These are phyloP conservation scores for Drosophila ogumai DNA, from an alignment of 1,140 invertebrate species.

Conservation along the genomic window DNA sequence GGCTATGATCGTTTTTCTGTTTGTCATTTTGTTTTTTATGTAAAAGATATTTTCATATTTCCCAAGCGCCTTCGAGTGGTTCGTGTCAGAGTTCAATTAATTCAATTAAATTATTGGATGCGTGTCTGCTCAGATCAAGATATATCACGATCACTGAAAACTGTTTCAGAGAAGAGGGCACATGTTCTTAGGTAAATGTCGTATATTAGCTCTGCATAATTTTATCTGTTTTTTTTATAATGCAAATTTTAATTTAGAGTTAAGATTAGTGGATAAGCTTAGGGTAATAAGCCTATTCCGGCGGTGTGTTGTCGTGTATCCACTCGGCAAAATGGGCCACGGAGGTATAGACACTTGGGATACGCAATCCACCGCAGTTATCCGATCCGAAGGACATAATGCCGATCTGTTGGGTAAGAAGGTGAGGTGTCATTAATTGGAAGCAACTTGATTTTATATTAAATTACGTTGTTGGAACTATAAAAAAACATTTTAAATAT, in stretches of 20 bases:
- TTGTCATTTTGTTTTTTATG: conserved; percentile 45
- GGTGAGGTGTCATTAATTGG: background rate
- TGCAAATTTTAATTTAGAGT: conserved; percentile 18
- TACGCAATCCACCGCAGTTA: conserved; percentile 88
- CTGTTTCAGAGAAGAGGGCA: background rate
- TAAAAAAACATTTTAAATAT: background rate
- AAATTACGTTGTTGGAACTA: background rate
- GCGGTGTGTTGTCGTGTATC: conserved; percentile 89
- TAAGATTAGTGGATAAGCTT: conserved; percentile 45
- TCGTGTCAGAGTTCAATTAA: conserved; percentile 83
- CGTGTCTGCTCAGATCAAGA: conserved; percentile 43
- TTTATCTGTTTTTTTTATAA: conserved; percentile 9
- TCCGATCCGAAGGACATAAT: conserved; percentile 90
- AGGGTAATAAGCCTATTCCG: conserved; percentile 74
- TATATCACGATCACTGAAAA: conserved; percentile 35
- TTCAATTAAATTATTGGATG: conserved; percentile 78
- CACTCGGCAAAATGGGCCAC: conserved; percentile 89
- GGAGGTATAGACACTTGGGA: conserved; percentile 89
- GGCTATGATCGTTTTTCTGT: background rate
- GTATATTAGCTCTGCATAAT: conserved; percentile 2
- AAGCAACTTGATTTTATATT: background rate
- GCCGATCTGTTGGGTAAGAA: conserved; percentile 86
- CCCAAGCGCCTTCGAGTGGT: conserved; percentile 32
- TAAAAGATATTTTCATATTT: conserved; percentile 58
- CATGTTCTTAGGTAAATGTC: background rate